A percentile compares a stretch with the other conserved stretches of the same genome.
phyloP scores from a whole-genome alignment of 2,797 vertebrate species.

The Rhinophrynus dorsalis region DNA sequence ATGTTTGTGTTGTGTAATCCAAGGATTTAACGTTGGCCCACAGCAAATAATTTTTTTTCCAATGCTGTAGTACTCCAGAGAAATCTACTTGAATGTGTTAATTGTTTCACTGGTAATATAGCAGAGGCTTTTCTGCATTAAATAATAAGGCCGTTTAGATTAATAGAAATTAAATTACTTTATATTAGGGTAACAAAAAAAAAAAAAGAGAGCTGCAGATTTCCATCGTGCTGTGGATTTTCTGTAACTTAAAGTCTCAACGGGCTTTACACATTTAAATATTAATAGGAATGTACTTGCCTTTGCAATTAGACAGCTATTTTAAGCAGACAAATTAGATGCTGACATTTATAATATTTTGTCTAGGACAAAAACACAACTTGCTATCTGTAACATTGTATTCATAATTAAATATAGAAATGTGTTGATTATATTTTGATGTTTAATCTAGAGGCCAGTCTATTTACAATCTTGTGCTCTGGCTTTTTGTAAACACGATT shows the following conservation, averaged over 20 bases:
- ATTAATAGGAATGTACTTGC: not conserved
- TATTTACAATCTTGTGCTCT: no score
- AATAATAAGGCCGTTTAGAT: not conserved
- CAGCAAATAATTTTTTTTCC: not conserved
- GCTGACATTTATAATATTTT: not conserved
- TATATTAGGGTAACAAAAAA: not conserved
- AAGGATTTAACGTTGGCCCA: not conserved
- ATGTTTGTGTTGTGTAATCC: no score
- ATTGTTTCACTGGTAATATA: not conserved
- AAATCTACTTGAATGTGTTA: not conserved
- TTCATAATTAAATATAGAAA: not conserved
- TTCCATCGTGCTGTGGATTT: not conserved
- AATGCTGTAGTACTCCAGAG: not conserved
- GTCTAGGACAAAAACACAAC: not conserved
- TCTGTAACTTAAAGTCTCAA: not conserved
- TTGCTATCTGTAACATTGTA: not conserved
- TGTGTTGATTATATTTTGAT: not conserved
- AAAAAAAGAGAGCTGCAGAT: not conserved
- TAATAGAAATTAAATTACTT: conserved; percentile 2
- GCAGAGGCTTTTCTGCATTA: not conserved
- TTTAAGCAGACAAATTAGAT: not conserved
- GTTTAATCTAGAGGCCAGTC: no score
- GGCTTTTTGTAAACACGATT: no score
- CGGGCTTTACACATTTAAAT: not conserved
- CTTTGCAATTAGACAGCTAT: not conserved